These are phyloP conservation scores for Eupithecia tripunctaria DNA, from an alignment of 2,888 invertebrate genomes.

Conservation along the genomic window DNA sequence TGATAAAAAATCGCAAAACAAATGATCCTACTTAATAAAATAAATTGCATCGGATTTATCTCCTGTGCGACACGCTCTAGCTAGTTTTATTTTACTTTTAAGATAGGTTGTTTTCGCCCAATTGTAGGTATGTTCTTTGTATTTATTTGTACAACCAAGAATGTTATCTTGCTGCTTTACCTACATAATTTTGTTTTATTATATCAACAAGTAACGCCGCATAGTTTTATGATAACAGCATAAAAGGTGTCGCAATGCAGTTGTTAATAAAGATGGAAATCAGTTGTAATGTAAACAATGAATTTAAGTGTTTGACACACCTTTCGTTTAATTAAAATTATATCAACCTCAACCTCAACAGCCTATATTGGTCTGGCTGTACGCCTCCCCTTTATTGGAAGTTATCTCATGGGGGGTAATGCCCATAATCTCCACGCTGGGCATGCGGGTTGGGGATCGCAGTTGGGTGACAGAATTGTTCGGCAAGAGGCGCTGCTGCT, in stretches of 20 bases:
- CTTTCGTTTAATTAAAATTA: not conserved
- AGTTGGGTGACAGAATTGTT: too few relatives aligned
- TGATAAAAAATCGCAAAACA: too few relatives aligned
- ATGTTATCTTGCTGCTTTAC: not conserved
- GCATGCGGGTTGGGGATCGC: too few relatives aligned
- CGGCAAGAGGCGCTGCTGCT: too few relatives aligned
- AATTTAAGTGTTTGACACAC: too few relatives aligned
- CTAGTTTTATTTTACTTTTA: not conserved
- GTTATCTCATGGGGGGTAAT: too few relatives aligned
- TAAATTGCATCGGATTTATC: too few relatives aligned
- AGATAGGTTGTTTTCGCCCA: not conserved
- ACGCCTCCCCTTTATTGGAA: too few relatives aligned
- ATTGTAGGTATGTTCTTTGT: not conserved
- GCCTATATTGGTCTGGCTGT: too few relatives aligned
- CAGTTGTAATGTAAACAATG: slow-evolving; percentile 1
- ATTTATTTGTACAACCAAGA: not conserved
- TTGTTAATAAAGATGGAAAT: not conserved
- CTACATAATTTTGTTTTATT: not conserved
- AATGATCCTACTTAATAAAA: not conserved
- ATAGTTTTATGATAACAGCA: not conserved
- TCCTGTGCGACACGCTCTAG: not conserved
- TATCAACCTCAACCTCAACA: too few relatives aligned
- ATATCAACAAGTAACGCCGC: not conserved
- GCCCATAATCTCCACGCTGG: too few relatives aligned
- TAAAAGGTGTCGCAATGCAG: not conserved